phyloP scores from a whole-genome alignment of 53 echinoderm and acorn worm genomes.

The Arbacia lixula region DNA sequence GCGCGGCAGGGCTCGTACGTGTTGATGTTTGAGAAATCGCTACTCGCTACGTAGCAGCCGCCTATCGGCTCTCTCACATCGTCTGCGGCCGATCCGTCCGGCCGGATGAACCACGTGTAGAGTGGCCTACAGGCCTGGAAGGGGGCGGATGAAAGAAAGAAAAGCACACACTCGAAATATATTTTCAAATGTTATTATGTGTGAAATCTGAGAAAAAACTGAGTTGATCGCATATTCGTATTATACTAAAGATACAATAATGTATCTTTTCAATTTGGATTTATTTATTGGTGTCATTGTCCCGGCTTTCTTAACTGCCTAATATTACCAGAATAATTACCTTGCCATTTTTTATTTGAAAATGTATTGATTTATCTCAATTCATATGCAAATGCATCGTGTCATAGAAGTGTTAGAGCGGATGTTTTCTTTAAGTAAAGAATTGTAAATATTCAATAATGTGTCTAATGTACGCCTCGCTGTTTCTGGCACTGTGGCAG shows the following conservation, averaged over 20 bases:
- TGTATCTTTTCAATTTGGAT: background rate
- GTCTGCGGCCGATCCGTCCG: background rate
- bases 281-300: background rate
- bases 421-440: no score
- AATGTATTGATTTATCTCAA: no score
- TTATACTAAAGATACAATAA: background rate
- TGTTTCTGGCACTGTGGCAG: no score
- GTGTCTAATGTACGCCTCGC: no score
- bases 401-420: no score
- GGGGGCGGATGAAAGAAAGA: background rate
- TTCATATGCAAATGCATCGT: no score
- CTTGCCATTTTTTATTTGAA: no score
- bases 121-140: constrained; percentile 27
- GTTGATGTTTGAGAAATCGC: constrained; percentile 17
- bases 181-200: background rate
- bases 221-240: no score
- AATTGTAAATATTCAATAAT: no score
- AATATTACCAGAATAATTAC: no score
- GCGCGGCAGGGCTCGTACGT: constrained; percentile 33
- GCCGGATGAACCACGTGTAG: constrained; percentile 32
- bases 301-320: no score
- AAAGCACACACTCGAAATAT: background rate
- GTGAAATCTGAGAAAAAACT: no score
- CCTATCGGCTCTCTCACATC: constrained; percentile 22
- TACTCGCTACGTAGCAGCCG: constrained; percentile 17